Base-by-base conservation (phyloP, 2,113 vertebrate genomes). In the Lophius piscatorius region DNA sequence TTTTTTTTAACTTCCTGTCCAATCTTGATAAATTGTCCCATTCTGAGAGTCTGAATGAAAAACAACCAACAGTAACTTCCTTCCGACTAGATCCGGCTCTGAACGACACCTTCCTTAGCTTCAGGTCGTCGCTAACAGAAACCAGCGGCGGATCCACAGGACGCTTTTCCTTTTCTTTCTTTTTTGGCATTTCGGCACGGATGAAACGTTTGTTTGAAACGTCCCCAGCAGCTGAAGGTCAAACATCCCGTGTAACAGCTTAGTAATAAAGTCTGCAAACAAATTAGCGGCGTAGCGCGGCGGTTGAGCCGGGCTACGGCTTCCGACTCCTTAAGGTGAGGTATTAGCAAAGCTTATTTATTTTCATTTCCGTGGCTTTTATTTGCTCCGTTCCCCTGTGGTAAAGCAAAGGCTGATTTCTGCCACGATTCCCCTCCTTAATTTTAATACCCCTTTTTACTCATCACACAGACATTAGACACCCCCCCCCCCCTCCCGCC, bases 371-470 rank as follows among this genome's bases (percentile, higher is more conserved):
- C 93, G 90, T 84, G 89, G 93, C 92, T 96, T 95, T 95, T 96
- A 96, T 96, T 97, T 94, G 92, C 92, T 92, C 85, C 81, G 91
- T 85, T 95, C 94, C 94, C 94, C 93, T 91, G 94, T 94, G 95
- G 93, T 94, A 94, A 92, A 93, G 77, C 78, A 77, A 71, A 78
- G 76, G 93, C 94, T 94, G 94, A 97, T 98, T 96, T 94, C 94
- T 92, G 93, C 93, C 91, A 95, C 94, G 94, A 95, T 96, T 94
- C 94, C n/a, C 93, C 94, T 94, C 94, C 93, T 96, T 97, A 94
- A 95, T 96, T 96, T 96, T 98, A 98, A 98, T 95, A 95, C 94
- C 92, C n/a, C 93, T 93, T 96, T 97, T 96, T 94, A 94, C 94
- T 97, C 94, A 95, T 97, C 95, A 95, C 92, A 94, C 94, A 95